phyloP scores from a whole-genome alignment of 2,888 invertebrate species.

The Perizoma affinitatum region DNA sequence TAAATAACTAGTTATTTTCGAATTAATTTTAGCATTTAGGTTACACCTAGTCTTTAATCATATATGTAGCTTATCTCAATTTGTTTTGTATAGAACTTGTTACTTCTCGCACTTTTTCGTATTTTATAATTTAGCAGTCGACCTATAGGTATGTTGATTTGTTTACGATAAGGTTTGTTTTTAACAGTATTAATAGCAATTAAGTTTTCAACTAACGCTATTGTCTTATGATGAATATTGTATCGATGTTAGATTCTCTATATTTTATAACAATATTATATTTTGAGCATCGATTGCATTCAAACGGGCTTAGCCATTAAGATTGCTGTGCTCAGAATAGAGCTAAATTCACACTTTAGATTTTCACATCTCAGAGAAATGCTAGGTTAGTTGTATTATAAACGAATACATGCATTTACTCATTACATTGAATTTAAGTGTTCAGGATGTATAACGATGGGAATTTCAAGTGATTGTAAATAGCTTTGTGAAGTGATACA shows the following conservation, averaged over 20 bases:
- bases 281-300: slow-evolving; percentile 36
- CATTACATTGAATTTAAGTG: slow-evolving; percentile 20
- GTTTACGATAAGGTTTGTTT: slow-evolving; percentile 25
- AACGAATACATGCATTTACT: slow-evolving; percentile 30
- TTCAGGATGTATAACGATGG: slow-evolving; percentile 16
- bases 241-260: slow-evolving; percentile 55
- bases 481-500: slow-evolving; percentile 31
- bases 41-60: slow-evolving; percentile 15
- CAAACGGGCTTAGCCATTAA: slow-evolving; percentile 27
- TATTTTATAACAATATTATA: slow-evolving; percentile 26
- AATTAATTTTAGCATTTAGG: slow-evolving; percentile 1
- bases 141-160: slow-evolving; percentile 36
- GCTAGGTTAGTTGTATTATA: slow-evolving; percentile 35
- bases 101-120: slow-evolving; percentile 28
- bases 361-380: slow-evolving; percentile 33
- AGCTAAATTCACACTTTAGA: slow-evolving; percentile 9
- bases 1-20: too few relatives aligned
- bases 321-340: slow-evolving; percentile 32
- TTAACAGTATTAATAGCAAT: slow-evolving; percentile 36
- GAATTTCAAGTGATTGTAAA: slow-evolving; percentile 22
- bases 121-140: slow-evolving; percentile 9
- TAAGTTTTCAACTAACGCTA: slow-evolving; percentile 48
- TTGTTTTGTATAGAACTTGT: slow-evolving; percentile 31
- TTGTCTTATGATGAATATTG: slow-evolving; percentile 63
- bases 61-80: slow-evolving; percentile 3